These are phyloP conservation scores for Macrosteles quadrilineatus DNA, from an alignment of 1,140 invertebrate genomes.

Conservation along the genomic window DNA sequence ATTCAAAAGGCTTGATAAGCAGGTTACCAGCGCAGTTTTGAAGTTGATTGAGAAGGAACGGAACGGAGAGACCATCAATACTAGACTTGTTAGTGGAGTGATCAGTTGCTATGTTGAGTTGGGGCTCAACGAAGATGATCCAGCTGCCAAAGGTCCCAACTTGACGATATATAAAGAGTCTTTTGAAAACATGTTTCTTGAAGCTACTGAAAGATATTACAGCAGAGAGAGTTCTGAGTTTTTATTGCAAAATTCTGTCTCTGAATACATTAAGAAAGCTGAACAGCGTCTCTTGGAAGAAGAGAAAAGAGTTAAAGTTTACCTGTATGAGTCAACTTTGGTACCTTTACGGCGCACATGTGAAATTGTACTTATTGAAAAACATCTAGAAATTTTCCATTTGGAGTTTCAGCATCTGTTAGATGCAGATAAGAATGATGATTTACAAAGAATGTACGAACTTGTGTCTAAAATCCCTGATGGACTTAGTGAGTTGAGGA, in stretches of 20 bases:
- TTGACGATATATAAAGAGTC: slow-evolving; percentile 93
- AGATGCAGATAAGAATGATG: slow-evolving; percentile 92
- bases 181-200: slow-evolving; percentile 93
- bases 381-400: slow-evolving; percentile 96
- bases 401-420: slow-evolving; percentile 96
- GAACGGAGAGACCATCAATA: slow-evolving; percentile 96
- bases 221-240: slow-evolving; percentile 92
- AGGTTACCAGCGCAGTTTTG: slow-evolving; percentile 95
- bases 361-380: slow-evolving; percentile 95
- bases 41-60: slow-evolving; percentile 95
- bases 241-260: slow-evolving; percentile 93
- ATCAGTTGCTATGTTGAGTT: slow-evolving; percentile 70
- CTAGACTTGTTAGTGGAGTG: slow-evolving; percentile 91
- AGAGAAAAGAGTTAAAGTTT: slow-evolving; percentile 88
- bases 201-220: slow-evolving; percentile 96
- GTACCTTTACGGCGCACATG: slow-evolving; percentile 84
- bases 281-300: slow-evolving; percentile 92
- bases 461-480: slow-evolving; percentile 92
- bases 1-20: slow-evolving; percentile 91
- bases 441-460: slow-evolving; percentile 94
- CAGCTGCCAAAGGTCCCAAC: slow-evolving; percentile 76
- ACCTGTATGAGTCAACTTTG: slow-evolving; percentile 92
- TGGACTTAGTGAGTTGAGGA: slow-evolving; percentile 86
- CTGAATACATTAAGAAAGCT: slow-evolving; percentile 99
- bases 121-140: slow-evolving; percentile 87